These are phyloP conservation scores for Cyrtorhinus lividipennis DNA, from an alignment of 1,140 invertebrate species.

Conservation along the genomic window DNA sequence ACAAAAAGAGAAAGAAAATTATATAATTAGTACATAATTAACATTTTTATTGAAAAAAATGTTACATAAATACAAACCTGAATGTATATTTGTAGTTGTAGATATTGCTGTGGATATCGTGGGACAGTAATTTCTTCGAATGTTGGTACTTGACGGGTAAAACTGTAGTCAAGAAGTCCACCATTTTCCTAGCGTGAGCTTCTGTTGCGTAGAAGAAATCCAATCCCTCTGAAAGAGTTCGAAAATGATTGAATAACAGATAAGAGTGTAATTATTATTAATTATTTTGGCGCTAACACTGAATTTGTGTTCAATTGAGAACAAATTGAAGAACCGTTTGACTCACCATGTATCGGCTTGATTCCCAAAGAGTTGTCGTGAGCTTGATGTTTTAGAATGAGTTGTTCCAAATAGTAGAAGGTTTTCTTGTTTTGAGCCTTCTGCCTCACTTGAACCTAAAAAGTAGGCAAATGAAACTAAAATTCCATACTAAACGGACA, in stretches of 20 bases:
- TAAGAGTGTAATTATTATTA: slow-evolving; percentile 12
- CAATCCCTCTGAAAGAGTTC: slow-evolving; percentile 78
- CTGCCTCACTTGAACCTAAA: slow-evolving; percentile 67
- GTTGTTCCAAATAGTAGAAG: slow-evolving; percentile 94
- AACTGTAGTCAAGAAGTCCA: slow-evolving; percentile 80
- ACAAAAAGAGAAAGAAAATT: too few relatives aligned
- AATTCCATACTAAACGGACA: too few relatives aligned
- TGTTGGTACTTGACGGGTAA: slow-evolving; percentile 74
- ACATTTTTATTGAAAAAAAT: slow-evolving; percentile 7
- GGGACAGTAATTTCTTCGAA: slow-evolving; percentile 92
- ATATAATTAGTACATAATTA: slow-evolving; percentile 8
- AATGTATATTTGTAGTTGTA: slow-evolving; percentile 94
- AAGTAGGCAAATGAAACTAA: slow-evolving; percentile 19
- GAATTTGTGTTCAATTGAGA: background rate
- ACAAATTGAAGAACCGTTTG: too few relatives aligned
- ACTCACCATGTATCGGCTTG: slow-evolving; percentile 74
- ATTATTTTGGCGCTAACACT: slow-evolving; percentile 8
- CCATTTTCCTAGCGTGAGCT: slow-evolving; percentile 83
- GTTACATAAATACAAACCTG: slow-evolving; percentile 30
- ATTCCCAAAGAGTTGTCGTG: slow-evolving; percentile 86
- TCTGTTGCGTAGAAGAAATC: slow-evolving; percentile 92
- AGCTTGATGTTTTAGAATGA: slow-evolving; percentile 90
- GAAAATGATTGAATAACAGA: too few relatives aligned
- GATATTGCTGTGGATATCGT: slow-evolving; percentile 91
- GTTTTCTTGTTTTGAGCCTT: slow-evolving; percentile 92